Conservation (phyloP, 2,113 vertebrate genomes). For the Regulus satrapa region DNA sequence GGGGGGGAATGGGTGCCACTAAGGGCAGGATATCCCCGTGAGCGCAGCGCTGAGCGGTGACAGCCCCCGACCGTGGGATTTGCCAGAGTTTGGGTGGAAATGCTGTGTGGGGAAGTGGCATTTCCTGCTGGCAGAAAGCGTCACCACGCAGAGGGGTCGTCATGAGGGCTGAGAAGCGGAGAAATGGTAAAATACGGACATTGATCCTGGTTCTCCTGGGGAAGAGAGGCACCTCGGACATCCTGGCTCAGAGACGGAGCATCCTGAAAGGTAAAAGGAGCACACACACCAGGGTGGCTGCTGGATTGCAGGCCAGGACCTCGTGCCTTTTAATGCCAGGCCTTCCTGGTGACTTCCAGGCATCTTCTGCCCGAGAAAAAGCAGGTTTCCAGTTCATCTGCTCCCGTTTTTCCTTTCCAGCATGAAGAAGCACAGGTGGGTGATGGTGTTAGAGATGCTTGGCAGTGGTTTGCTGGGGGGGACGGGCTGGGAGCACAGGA, state of each 20-base stretch:
- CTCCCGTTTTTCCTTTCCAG: neutral
- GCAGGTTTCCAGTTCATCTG: neutral
- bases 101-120: neutral
- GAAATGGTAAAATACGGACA: neutral
- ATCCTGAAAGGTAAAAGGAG: neutral
- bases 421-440: neutral
- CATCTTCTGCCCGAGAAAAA: neutral
- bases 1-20: too few relatives aligned
- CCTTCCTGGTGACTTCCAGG: neutral
- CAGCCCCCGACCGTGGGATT: neutral
- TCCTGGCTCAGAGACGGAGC: neutral
- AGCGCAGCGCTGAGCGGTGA: neutral
- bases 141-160: accelerated
- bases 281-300: neutral
- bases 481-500: neutral
- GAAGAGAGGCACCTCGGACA: neutral
- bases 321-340: neutral
- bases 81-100: neutral
- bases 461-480: neutral
- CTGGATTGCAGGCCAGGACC: neutral
- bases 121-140: neutral
- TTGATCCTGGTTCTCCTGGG: neutral
- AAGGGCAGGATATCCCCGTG: accelerated
- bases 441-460: neutral
- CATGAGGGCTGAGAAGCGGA: neutral